phyloP scores from a whole-genome alignment of 2,797 vertebrate genomes.

The Stomatorhinus walkeri region DNA sequence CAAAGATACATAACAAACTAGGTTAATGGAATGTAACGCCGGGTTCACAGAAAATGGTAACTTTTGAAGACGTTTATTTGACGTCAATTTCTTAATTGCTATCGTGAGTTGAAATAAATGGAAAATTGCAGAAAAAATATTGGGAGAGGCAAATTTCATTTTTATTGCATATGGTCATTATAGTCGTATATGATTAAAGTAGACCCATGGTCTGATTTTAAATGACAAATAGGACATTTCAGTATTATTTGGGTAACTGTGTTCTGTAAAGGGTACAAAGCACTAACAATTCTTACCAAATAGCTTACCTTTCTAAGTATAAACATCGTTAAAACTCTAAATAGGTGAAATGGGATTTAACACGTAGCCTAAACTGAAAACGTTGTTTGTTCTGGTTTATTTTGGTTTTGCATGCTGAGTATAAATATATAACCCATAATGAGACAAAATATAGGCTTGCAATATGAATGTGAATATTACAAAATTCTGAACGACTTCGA shows the following conservation, averaged over 20 bases:
- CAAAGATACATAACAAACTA: conserved; percentile 10
- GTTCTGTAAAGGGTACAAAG: neutral
- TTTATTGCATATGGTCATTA: neutral
- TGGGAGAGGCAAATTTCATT: neutral
- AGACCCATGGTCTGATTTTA: neutral
- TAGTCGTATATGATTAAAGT: neutral
- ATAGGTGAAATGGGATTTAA: neutral
- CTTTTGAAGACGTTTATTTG: conserved; percentile 31
- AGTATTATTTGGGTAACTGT: neutral
- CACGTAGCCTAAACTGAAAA: neutral
- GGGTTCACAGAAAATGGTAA: conserved; percentile 45
- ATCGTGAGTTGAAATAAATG: neutral
- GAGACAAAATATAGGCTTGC: neutral
- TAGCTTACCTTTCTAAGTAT: neutral
- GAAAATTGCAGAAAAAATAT: neutral
- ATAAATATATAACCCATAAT: neutral
- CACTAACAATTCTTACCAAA: neutral
- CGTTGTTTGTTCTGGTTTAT: neutral
- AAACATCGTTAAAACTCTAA: neutral
- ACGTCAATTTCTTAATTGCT: conserved; percentile 16
- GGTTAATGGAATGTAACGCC: conserved; percentile 47
- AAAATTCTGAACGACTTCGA: neutral
- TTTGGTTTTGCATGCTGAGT: neutral
- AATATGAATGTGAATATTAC: neutral
- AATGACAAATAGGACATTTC: neutral